These are phyloP conservation scores for Chaitophorus viminalis DNA, from an alignment of 2,888 invertebrate genomes.

Conservation along the genomic window DNA sequence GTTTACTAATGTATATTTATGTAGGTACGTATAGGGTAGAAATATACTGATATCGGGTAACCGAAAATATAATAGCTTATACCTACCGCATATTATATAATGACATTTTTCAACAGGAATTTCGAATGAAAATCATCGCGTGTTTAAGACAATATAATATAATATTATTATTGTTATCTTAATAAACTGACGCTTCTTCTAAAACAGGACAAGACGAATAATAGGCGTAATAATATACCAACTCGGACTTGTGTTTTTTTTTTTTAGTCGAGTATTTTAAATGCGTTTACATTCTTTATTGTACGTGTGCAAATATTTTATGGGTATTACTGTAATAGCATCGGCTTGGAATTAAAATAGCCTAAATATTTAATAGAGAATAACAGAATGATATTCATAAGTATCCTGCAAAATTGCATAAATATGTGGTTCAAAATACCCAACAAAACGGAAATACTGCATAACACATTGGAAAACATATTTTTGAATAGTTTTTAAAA, in stretches of 20 bases:
- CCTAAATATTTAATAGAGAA: too few species aligned
- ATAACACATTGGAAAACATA: background rate
- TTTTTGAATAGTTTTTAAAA: constrained; percentile 11
- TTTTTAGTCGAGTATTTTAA: background rate
- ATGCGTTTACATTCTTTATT: constrained; percentile 5
- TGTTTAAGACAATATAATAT: background rate
- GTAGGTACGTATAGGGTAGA: background rate
- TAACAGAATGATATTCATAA: too few species aligned
- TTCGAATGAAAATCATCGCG: constrained; percentile 10
- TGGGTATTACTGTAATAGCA: background rate
- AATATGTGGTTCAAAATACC: too few species aligned
- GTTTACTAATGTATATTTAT: background rate
- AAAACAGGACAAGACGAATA: background rate
- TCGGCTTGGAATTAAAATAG: too few species aligned
- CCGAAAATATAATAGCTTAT: constrained; percentile 17
- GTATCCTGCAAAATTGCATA: background rate
- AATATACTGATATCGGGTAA: constrained; percentile 44
- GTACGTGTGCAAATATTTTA: background rate
- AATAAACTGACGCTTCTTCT: constrained; percentile 27
- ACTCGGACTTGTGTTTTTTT: background rate
- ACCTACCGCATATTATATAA: background rate
- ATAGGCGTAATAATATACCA: background rate
- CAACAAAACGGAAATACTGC: background rate
- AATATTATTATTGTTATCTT: background rate
- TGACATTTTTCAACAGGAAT: constrained; percentile 19